Percentiles rank a stretch among this genome's conserved stretches.
Conservation (phyloP, 2,113 vertebrate species). For the Trichechus manatus region DNA sequence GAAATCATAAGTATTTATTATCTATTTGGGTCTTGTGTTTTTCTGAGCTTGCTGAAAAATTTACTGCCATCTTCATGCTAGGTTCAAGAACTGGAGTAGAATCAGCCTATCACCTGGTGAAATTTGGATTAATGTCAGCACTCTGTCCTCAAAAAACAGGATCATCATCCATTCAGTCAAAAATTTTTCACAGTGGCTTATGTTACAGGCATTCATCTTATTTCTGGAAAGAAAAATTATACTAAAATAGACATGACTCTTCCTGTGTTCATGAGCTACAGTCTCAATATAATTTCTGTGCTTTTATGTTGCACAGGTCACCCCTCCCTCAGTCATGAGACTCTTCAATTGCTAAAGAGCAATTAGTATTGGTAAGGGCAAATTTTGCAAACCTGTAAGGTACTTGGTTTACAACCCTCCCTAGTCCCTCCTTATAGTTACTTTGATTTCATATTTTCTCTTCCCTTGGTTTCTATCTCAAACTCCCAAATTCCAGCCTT, state of each 20-base stretch:
- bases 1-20: neutral
- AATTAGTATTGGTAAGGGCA: neutral
- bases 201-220: neutral
- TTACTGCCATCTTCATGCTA: neutral
- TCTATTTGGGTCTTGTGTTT: neutral
- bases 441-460: neutral
- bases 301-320: accelerated
- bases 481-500: neutral
- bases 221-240: neutral
- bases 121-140: neutral
- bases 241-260: neutral
- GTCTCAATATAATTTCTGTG: neutral
- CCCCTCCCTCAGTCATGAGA: neutral
- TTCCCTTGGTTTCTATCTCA: neutral
- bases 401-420: neutral
- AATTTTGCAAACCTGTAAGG: neutral
- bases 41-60: neutral
- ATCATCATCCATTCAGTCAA: neutral
- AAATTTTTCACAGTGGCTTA: neutral
- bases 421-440: neutral
- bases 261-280: too few species aligned
- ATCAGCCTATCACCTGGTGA: neutral
- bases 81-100: neutral
- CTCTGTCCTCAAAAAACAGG: neutral
- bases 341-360: neutral